Evolutionary conservation across 2,888 invertebrate species (phyloP), one percentile per base, ranked within the genome.

Genomic region (Melanophora roralis): DNA sequence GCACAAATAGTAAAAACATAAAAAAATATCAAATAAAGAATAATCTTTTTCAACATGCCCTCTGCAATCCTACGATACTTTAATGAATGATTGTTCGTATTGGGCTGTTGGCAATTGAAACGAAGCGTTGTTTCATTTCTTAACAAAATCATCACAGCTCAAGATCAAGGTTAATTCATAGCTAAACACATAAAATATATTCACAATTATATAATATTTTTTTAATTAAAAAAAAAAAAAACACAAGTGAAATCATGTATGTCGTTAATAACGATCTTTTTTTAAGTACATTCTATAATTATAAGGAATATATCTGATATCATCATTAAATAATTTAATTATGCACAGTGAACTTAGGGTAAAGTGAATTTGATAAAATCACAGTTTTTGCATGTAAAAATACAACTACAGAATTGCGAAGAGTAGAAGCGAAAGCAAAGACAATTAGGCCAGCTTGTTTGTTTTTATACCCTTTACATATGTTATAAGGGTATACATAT

Each of bases 81-180:
- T 11, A 19, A 4, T 19, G 8, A 19, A 19, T 45, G 21, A 3
- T 16, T 43, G 43, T 43, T 16, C 1, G 14, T 16, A 16, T 27
- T 27, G 27, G 16, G 32, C n/a, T 53, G 38, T 19, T 32, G 47
- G 23, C 34, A 67, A 51, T 65, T 51, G 49, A 57, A 74, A 32
- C 9, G 32, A 57, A 16, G 47, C 40, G 16, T 16, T 38, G 38
- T 21, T n/a, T 67, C n/a, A 59, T 65, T 23, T 57, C 64, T 64
- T 45, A 27, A 14, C 62, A 53, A 27, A 23, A 32, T 14, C 32
- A 55, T 55, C 55, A 55, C 47, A 57, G 57, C 67, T 72, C 80
- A 80, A 80, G 68, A 80, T 80, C 80, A 80, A 76, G 80, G 80
- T 80, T n/a, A 51, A 51, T 67, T 40, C n/a, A 59, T 45, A 69